These are phyloP conservation scores for Aegithalos caudatus DNA, from an alignment of 2,113 vertebrate species.

Conservation along the genomic window DNA sequence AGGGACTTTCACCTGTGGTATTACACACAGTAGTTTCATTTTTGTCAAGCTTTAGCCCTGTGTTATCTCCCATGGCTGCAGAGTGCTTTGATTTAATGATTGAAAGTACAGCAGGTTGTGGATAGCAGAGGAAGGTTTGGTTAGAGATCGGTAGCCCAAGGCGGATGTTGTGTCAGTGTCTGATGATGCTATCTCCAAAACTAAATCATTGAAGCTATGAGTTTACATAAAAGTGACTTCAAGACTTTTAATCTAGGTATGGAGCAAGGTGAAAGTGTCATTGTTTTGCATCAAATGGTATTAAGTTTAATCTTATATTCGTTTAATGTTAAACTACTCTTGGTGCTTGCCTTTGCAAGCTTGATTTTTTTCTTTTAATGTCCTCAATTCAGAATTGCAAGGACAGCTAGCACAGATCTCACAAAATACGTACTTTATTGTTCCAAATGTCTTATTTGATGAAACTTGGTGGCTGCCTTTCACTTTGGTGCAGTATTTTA, in stretches of 20 bases:
- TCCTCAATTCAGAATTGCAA: not conserved
- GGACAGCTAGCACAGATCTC: not conserved
- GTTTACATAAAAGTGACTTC: not conserved
- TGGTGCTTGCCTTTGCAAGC: not conserved
- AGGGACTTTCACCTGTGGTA: not conserved
- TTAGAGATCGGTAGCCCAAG: not conserved
- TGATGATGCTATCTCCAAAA: not conserved
- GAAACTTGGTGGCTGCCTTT: not conserved
- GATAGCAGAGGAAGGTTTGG: not conserved
- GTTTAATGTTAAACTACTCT: not conserved
- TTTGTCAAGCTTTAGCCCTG: not conserved
- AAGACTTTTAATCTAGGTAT: not conserved
- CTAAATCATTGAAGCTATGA: not conserved
- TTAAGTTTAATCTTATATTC: not conserved
- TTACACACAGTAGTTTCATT: not conserved
- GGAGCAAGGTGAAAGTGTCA: not conserved
- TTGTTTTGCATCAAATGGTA: not conserved
- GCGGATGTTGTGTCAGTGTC: not conserved
- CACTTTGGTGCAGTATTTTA: not conserved
- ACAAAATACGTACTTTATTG: not conserved
- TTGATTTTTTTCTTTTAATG: not conserved
- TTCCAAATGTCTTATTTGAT: not conserved
- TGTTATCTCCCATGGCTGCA: not conserved
- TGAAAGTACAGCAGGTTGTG: not conserved
- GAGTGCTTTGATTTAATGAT: not conserved